phyloP scores from a whole-genome alignment of 2,113 vertebrate species.

The Pollachius pollachius region DNA sequence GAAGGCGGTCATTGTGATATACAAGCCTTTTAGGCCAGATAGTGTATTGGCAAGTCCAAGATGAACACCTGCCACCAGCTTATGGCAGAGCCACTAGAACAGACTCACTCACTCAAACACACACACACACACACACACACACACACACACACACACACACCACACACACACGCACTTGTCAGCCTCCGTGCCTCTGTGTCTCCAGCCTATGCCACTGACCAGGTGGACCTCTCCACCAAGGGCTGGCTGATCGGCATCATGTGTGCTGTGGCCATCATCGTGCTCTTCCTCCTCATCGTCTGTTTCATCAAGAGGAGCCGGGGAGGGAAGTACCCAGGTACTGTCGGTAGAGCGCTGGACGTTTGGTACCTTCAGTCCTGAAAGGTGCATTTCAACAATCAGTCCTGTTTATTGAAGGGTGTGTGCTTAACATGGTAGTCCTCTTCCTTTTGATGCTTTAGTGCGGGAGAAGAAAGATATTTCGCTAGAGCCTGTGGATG shows the following conservation, averaged over 20 bases:
- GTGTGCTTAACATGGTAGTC: too few relatives aligned
- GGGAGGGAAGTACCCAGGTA: constrained; percentile 95
- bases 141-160: too few relatives aligned
- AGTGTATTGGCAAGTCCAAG: too few relatives aligned
- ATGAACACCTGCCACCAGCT: background rate
- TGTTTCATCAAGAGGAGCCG: constrained; percentile 98
- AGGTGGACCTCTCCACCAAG: constrained; percentile 92
- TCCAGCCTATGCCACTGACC: constrained; percentile 76
- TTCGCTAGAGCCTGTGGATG: constrained; percentile 83
- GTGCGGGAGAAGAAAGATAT: constrained; percentile 92
- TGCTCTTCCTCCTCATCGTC: constrained; percentile 91
- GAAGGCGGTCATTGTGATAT: too few relatives aligned
- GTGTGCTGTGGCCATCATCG: constrained; percentile 95
- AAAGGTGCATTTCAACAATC: background rate
- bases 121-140: too few relatives aligned
- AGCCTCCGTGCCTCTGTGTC: background rate
- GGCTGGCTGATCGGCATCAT: constrained; percentile 99
- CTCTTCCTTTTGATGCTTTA: constrained; percentile 47
- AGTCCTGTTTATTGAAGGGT: too few relatives aligned
- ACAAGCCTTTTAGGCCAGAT: too few relatives aligned
- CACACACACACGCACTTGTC: too few relatives aligned
- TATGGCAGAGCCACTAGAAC: too few relatives aligned
- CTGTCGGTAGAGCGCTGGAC: too few relatives aligned
- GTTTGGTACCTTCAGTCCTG: background rate
- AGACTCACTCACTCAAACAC: too few relatives aligned